phyloP scores from a whole-genome alignment of 1,140 invertebrate species.

The Trichonephila clavipes region DNA sequence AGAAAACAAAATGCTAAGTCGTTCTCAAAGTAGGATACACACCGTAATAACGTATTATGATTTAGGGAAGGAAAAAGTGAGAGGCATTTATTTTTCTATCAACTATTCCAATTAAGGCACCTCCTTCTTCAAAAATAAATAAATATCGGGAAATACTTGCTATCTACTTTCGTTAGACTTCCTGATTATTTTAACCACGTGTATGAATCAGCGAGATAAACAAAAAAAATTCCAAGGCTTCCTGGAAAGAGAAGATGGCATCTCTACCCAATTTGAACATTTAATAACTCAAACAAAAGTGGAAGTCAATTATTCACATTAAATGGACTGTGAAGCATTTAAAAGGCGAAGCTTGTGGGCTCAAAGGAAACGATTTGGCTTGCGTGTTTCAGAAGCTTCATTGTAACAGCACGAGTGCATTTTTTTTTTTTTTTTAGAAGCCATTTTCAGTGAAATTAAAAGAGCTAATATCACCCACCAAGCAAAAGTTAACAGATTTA shows the following conservation, averaged over 20 bases:
- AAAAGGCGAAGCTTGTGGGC: conserved; percentile 5
- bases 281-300: neutral
- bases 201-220: neutral
- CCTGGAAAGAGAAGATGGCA: conserved; percentile 10
- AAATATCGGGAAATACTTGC: neutral
- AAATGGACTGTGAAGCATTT: conserved; percentile 31
- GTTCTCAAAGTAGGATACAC: neutral
- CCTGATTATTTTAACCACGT: conserved; percentile 1
- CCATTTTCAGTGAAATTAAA: neutral
- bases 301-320: neutral
- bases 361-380: neutral
- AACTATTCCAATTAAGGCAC: neutral
- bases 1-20: too few species aligned
- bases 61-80: neutral
- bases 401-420: neutral
- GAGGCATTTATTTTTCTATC: neutral
- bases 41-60: neutral
- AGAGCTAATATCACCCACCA: neutral
- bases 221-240: neutral
- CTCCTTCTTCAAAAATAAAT: neutral
- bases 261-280: conserved; percentile 7
- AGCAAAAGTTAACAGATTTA: too few species aligned
- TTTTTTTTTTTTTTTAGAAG: neutral
- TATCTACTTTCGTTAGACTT: neutral
- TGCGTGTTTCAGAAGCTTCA: neutral